Evolutionary conservation across 2,113 vertebrate genomes (phyloP), one percentile per base, ranked within the genome.

Genomic region (Chloroceryle aenea): DNA sequence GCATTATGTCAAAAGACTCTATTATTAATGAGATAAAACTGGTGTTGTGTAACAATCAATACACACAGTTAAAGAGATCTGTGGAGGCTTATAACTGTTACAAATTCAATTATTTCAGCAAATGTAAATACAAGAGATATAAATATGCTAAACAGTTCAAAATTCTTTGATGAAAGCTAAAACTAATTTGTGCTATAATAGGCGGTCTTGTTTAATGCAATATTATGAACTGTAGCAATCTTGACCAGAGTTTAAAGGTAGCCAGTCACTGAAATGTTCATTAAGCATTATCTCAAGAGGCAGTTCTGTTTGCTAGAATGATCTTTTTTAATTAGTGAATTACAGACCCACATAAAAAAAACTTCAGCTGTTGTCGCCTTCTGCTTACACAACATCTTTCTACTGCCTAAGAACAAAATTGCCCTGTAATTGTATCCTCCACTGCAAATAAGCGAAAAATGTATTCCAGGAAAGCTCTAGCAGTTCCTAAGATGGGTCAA

Each of bases 81-180:
- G 61, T 4, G 4, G 7, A 40, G 79, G 48, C 43, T 95, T 94
- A 84, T 77, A 91, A 95, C 88, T 90, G 78, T 91, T 97, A 96
- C 87, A 97, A 94, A 97, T 93, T 93, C 87, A 95, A 97, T 96
- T 97, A 96, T 97, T 97, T 92, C 89, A 95, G 85, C 77, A 95
- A 96, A 95, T 89, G 77, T 95, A 97, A 98, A 95, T 68, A 96
- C 74, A 86, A 88, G 87, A 90, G 92, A 73, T 81, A 94, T 91
- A 97, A 97, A 96, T 87, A 97, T 43, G 85, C 64, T 89, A 97
- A 95, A 64, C 18, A 30, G 48, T 92, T 95, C 26, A 78, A 93
- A 96, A 73, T 34, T 68, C 75, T 95, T 86, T 80, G 95, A 75
- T 93, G 79, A 85, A 91, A 91, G 63, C 85, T 84, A 76, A 89